Evolutionary conservation across 2,797 vertebrate genomes (phyloP), one percentile per base, ranked within the genome.

Genomic region (Artibeus lituratus): DNA sequence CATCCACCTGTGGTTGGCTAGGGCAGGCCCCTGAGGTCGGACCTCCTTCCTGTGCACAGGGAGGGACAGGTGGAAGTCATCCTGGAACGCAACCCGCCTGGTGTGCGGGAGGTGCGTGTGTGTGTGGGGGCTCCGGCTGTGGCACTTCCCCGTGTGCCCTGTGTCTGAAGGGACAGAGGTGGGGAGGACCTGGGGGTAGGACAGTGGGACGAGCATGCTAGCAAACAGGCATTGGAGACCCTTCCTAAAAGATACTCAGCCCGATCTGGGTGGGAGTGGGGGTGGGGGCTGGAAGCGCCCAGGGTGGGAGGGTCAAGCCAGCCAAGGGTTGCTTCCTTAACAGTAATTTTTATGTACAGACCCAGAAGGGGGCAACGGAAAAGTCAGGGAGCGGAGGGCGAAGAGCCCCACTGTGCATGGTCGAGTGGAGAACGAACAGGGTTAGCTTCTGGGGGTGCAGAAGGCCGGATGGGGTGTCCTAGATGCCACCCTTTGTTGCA

Each of bases 351-450:
- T 22, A 4, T 1, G 2, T 8, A 0, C 4, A 2, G 42, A 67
- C 62, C 47, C 62, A 10, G 12, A 3, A n/a, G 53, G 39, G 70
- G 59, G 14, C 24, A 42, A 1, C 12, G 8, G 18, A 24, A 8
- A 70, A 62, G 74, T 12, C 37, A 39, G 37, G 35, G 3, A 0
- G 5, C 3, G 12, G 19, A 51, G 3, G 2, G 37, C 4, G 29
- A 24, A 35, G 32, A 47, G 7, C 1, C 1, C 3, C 10, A 5
- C 22, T 2, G 6, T 0, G 55, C 24, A 14, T 37, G 32, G 14
- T 5, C 11, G 4, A 8, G n/a, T 0, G 37, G 15, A 32, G 16
- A 2, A 3, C 1, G 1, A 10, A 1, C 29, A 7, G 39, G 21
- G 10, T 35, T 7, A 10, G 65, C 19, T 37, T 73, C 44, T 18